These are phyloP conservation scores for Mystacornis crossleyi DNA, from an alignment of 2,113 vertebrate genomes.

Conservation along the genomic window DNA sequence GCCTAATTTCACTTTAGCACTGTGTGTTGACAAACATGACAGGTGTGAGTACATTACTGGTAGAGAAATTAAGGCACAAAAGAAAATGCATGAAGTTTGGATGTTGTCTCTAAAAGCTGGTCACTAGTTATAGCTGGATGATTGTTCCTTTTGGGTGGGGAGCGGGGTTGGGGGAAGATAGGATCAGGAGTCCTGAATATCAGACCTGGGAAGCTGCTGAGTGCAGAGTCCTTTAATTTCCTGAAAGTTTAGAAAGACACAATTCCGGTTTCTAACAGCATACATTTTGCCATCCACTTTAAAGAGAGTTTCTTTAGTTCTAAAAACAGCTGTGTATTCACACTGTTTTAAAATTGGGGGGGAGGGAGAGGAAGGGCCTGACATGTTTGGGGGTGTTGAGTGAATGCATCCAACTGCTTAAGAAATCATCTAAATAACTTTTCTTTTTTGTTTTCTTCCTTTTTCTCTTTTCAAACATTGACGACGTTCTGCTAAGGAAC, in stretches of 20 bases:
- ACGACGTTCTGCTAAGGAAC: neutral
- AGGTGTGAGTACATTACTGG: neutral
- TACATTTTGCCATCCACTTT: neutral
- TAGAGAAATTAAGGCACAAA: neutral
- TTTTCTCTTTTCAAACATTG: neutral
- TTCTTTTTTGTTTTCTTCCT: neutral
- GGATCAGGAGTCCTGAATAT: neutral
- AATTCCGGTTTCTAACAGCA: neutral
- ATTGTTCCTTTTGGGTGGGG: neutral
- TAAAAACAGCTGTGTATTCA: neutral
- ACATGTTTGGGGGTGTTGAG: neutral
- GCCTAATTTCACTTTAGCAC: slow-evolving; percentile 26
- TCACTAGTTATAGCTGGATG: neutral
- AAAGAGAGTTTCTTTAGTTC: neutral
- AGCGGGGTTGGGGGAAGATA: fast-evolving
- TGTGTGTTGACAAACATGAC: neutral
- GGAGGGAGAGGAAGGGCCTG: neutral
- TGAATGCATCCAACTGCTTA: neutral
- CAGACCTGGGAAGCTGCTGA: neutral
- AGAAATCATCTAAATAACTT: neutral
- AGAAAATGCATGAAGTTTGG: neutral
- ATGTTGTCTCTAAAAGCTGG: neutral
- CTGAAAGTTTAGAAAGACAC: neutral
- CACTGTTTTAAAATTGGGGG: neutral
- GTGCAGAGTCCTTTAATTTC: neutral